Base-by-base conservation (phyloP, 1,140 invertebrate species). In the Limonius californicus region DNA sequence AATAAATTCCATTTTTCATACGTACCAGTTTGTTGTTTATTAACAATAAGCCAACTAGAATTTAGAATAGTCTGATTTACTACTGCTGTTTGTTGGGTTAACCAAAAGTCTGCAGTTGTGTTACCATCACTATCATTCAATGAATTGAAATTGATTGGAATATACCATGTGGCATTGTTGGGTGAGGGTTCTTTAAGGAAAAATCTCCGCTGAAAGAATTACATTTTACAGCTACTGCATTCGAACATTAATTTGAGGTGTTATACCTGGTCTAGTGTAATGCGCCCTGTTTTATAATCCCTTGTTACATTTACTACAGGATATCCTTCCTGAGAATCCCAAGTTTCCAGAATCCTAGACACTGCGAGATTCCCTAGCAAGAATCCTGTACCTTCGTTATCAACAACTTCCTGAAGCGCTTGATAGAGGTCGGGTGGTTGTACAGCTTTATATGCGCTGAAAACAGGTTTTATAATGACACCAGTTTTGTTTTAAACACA, bases 301-400 rank as follows among this genome's bases (percentile, higher is more conserved):
- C 59, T 56, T 9, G 8, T 55, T 12, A 61, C 53, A 23, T 53
- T 61, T 18, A 61, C 53, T 15, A 61, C 54, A 3, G 60, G 60
- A 56, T 61, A 61, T n/a, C 60, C 60, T 0, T 32, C 1, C 21
- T 61, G 60, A 15, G 54, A 54, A 14, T 61, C 60, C 60, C 60
- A 61, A 15, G 1, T 15, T 15, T 11, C 15, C 21, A 61, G 16
- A 21, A 61, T 45, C 9, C 27, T 27, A 1, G 32, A 19, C 0
- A 61, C 39, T 50, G 45, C 7, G 3, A 19, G n/a, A 18, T 50
- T 21, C 11, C 6, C 45, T 12, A 50, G 7, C 19, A 50, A 21
- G 19, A 4, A 2, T 8, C 19, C 7, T 12, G 2, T 12, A 3
- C 12, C 19, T 16, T 19, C 16, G 9, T 4, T 50, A 6, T 50